Percentiles rank a stretch among this genome's conserved stretches.
phyloP scores from a whole-genome alignment of 23 tunicate species.

The Corella eumyota region DNA sequence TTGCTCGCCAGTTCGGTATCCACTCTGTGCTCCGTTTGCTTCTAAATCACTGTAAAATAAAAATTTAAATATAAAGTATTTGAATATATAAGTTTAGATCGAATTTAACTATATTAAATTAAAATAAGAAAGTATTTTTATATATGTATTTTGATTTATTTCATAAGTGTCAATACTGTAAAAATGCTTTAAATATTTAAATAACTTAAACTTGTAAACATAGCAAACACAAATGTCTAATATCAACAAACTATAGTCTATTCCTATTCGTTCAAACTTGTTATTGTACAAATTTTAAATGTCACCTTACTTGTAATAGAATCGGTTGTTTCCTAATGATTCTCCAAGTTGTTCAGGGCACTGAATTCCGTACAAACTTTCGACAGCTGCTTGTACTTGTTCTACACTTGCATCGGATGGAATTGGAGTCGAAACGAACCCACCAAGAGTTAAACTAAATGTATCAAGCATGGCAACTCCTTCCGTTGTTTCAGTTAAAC shows the following conservation, averaged over 20 bases:
- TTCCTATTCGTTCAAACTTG: no score
- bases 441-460: constrained; percentile 25
- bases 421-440: constrained; percentile 17
- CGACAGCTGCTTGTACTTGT: constrained; percentile 29
- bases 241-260: no score
- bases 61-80: no score
- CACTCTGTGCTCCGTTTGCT: neutral
- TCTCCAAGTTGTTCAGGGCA: constrained; percentile 44
- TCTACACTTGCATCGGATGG: constrained; percentile 16
- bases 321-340: neutral
- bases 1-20: constrained; percentile 7
- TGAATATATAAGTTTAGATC: no score
- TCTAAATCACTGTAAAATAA: constrained; percentile 20
- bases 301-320: constrained; percentile 28
- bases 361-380: constrained; percentile 28
- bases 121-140: no score
- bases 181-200: no score
- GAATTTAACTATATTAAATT: no score
- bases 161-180: no score
- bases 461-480: constrained; percentile 26
- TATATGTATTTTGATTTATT: no score
- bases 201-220: no score
- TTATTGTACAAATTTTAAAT: no score
- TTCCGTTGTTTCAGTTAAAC: neutral
- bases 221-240: no score